phyloP scores from a whole-genome alignment of 2,797 vertebrate genomes.

The Gouania willdenowi region DNA sequence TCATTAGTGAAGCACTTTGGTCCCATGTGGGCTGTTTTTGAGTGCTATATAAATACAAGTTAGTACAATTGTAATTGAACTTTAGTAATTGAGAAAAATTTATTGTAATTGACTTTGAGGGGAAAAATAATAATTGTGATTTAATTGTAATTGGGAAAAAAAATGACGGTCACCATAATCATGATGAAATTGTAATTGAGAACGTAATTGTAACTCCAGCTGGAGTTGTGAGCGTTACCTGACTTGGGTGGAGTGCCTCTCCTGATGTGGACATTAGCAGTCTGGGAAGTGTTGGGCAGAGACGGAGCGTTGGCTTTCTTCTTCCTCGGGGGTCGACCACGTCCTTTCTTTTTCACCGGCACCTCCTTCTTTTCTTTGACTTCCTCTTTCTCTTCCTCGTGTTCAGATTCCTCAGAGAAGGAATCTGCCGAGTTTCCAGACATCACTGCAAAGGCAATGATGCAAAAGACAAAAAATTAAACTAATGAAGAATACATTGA shows the following conservation, averaged over 20 bases:
- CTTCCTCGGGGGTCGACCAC: conserved; percentile 58
- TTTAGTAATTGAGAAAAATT: too few relatives aligned
- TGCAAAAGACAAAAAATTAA: neutral
- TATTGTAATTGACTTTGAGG: too few relatives aligned
- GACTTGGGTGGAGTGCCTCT: conserved; percentile 72
- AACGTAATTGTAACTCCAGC: too few relatives aligned
- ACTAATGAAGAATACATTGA: too few relatives aligned
- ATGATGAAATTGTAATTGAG: too few relatives aligned
- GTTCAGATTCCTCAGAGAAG: conserved; percentile 73
- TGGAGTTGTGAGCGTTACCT: conserved; percentile 38
- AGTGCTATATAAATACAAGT: too few relatives aligned
- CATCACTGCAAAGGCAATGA: conserved; percentile 61
- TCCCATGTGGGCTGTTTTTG: too few relatives aligned
- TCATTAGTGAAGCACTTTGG: too few relatives aligned
- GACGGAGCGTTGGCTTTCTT: conserved; percentile 39
- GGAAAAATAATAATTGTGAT: too few relatives aligned
- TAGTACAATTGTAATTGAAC: too few relatives aligned
- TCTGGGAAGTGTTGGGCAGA: conserved; percentile 23
- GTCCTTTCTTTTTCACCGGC: conserved; percentile 65
- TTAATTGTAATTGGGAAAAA: too few relatives aligned
- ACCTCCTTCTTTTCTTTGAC: conserved; percentile 54
- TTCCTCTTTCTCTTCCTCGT: conserved; percentile 59
- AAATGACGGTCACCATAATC: too few relatives aligned
- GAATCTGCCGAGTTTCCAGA: conserved; percentile 78
- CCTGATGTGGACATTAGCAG: conserved; percentile 59